Conservation (phyloP, 2,113 vertebrate genomes). For the Aptenodytes patagonicus region DNA sequence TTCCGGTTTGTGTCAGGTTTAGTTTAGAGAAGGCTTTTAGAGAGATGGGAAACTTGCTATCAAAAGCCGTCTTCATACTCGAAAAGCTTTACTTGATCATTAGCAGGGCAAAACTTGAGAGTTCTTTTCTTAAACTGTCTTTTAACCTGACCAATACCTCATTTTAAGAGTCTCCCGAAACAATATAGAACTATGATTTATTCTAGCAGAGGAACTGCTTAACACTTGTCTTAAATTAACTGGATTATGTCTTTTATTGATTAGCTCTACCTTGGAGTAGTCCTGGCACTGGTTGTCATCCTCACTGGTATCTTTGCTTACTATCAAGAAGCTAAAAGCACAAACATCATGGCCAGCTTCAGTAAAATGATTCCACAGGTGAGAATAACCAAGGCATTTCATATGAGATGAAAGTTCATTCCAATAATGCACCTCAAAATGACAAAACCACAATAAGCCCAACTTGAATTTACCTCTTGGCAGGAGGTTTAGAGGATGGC, state of each 20-base stretch:
- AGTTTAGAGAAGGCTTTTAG: not conserved
- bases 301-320: slow-evolving; percentile 82
- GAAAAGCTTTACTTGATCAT: not conserved
- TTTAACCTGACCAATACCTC: not conserved
- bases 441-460: not conserved
- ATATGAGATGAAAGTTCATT: not conserved
- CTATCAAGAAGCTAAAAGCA: slow-evolving; percentile 84
- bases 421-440: fast-evolving
- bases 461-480: not conserved
- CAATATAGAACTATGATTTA: not conserved
- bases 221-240: not conserved
- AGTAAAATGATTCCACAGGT: slow-evolving; percentile 84
- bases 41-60: not conserved
- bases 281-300: slow-evolving; percentile 77
- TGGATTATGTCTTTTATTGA: not conserved
- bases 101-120: not conserved
- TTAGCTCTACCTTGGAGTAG: slow-evolving; percentile 77
- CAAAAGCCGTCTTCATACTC: not conserved
- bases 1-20: not conserved
- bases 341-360: slow-evolving; percentile 84
- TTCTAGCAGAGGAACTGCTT: not conserved
- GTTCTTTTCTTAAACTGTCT: not conserved
- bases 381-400: not conserved
- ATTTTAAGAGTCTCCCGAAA: not conserved
- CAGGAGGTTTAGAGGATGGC: not conserved